A percentile compares a stretch with the other conserved stretches of the same genome.
phyloP scores from a whole-genome alignment of 2,113 vertebrate genomes.

The Calidris pygmaea region DNA sequence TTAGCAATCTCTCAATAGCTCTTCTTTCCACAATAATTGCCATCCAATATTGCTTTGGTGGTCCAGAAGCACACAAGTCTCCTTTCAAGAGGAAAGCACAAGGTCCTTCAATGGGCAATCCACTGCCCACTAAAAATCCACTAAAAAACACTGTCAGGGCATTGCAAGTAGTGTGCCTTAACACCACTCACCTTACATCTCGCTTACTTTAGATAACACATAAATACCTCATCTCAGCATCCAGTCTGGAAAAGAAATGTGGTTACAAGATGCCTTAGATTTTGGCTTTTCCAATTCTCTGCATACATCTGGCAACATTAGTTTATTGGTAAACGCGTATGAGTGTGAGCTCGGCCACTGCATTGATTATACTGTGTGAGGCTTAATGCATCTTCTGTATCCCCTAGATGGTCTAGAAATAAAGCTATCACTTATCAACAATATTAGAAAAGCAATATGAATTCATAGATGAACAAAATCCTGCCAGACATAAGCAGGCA shows the following conservation, averaged over 20 bases:
- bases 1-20: neutral
- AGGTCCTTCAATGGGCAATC: neutral
- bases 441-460: constrained; percentile 27
- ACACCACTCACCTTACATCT: neutral
- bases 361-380: neutral
- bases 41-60: neutral
- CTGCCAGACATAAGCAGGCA: neutral
- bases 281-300: neutral
- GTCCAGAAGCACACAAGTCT: neutral
- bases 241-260: neutral
- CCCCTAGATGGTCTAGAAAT: neutral
- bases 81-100: neutral
- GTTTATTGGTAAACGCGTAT: neutral
- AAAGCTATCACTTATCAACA: neutral
- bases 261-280: neutral
- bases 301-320: neutral
- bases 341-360: neutral
- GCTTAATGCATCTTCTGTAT: neutral
- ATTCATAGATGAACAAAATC: neutral
- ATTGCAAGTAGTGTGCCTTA: neutral
- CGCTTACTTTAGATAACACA: neutral
- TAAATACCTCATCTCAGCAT: neutral
- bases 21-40: neutral
- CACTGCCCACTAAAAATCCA: neutral
- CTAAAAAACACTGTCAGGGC: neutral